A percentile compares a stretch with the other conserved stretches of the same genome.
Conservation (phyloP, 1,140 invertebrate genomes). For the Zaprionus gabonicus region DNA sequence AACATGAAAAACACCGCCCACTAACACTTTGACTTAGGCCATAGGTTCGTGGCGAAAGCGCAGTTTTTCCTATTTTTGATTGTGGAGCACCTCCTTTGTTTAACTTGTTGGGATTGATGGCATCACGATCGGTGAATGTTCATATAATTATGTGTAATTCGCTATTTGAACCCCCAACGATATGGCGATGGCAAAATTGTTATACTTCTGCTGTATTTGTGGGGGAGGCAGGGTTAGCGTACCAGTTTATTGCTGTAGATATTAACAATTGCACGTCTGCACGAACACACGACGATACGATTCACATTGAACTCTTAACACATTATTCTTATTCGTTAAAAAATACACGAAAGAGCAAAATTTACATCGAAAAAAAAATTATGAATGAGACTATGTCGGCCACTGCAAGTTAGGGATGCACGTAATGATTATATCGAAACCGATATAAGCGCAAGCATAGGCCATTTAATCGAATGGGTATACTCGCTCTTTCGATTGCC, state of each 20-base stretch:
- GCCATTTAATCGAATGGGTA: slow-evolving; percentile 8
- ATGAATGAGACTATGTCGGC: slow-evolving; percentile 51
- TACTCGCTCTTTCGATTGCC: neutral
- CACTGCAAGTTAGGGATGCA: slow-evolving; percentile 45
- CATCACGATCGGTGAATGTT: slow-evolving; percentile 5
- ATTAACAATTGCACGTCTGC: slow-evolving; percentile 54
- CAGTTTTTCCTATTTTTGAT: slow-evolving; percentile 28
- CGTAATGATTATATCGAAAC: slow-evolving; percentile 18
- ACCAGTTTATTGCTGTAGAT: slow-evolving; percentile 51
- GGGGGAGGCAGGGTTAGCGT: slow-evolving; percentile 17
- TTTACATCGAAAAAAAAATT: slow-evolving; percentile 56
- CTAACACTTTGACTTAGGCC: slow-evolving; percentile 24
- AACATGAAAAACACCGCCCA: slow-evolving; percentile 53
- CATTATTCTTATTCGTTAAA: slow-evolving; percentile 57
- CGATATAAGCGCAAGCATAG: neutral
- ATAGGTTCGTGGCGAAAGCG: neutral
- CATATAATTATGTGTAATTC: slow-evolving; percentile 35
- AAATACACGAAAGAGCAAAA: slow-evolving; percentile 56
- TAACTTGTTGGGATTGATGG: slow-evolving; percentile 3
- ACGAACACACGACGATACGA: slow-evolving; percentile 57
- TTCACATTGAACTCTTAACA: slow-evolving; percentile 52
- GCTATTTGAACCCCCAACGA: slow-evolving; percentile 15
- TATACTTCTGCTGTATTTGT: slow-evolving; percentile 19
- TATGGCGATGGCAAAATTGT: slow-evolving; percentile 28
- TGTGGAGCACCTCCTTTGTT: neutral